These are phyloP conservation scores for Drosophila rhopaloa DNA, from an alignment of 1,140 invertebrate genomes.

Conservation along the genomic window DNA sequence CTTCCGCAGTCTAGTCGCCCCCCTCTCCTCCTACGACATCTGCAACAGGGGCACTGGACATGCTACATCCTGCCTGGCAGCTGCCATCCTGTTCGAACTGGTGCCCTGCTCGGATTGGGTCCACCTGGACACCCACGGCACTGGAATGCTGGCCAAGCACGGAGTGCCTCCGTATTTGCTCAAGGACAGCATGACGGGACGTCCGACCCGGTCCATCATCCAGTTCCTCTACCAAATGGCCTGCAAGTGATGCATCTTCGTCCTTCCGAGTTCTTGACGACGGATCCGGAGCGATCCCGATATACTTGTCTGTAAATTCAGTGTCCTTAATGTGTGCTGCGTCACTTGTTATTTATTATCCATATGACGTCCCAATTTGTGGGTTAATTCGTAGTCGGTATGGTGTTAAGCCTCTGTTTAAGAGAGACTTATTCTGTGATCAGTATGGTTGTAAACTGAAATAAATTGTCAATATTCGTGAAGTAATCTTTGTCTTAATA, in stretches of 20 bases:
- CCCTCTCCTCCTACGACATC: slow-evolving; percentile 85
- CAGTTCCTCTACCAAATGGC: slow-evolving; percentile 86
- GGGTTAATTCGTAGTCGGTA: neutral
- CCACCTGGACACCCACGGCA: slow-evolving; percentile 90
- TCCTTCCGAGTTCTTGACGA: slow-evolving; percentile 4
- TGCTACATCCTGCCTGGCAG: slow-evolving; percentile 87
- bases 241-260: slow-evolving; percentile 55
- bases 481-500: too few relatives aligned
- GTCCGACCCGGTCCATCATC: slow-evolving; percentile 87
- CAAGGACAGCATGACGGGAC: slow-evolving; percentile 86
- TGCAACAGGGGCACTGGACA: slow-evolving; percentile 86
- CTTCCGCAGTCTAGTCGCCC: slow-evolving; percentile 89
- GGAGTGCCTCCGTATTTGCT: slow-evolving; percentile 87
- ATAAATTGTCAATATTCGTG: neutral
- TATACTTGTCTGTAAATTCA: neutral
- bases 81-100: slow-evolving; percentile 87
- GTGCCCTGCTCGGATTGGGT: slow-evolving; percentile 87
- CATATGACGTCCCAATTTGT: slow-evolving; percentile 9
- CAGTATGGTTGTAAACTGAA: neutral
- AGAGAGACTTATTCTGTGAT: slow-evolving; percentile 4
- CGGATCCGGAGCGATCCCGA: neutral
- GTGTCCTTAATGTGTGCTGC: slow-evolving; percentile 12
- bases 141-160: slow-evolving; percentile 86
- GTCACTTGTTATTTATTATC: slow-evolving; percentile 12
- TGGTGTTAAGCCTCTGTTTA: neutral